phyloP scores from a whole-genome alignment of 1,140 invertebrate genomes.

The Manduca sexta region DNA sequence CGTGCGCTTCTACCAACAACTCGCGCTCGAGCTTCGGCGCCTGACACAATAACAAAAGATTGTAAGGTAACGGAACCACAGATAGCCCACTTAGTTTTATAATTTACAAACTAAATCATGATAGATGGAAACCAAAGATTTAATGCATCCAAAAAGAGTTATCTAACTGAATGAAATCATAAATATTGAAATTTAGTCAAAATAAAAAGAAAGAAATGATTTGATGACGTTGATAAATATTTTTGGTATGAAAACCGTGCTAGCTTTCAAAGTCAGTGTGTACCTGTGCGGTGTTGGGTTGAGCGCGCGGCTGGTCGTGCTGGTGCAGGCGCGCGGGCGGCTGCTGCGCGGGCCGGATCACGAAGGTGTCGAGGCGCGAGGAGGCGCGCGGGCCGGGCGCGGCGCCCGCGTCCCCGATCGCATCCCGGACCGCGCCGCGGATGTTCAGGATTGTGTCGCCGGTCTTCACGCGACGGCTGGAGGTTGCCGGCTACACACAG shows the following conservation, averaged over 20 bases:
- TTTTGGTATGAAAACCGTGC: no score
- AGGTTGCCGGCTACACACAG: neutral
- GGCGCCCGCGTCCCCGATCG: constrained; percentile 58
- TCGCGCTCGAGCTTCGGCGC: constrained; percentile 41
- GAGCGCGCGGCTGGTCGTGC: constrained; percentile 37
- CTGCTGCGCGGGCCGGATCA: constrained; percentile 43
- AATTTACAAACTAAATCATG: no score
- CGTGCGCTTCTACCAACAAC: constrained; percentile 50
- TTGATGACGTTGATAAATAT: no score
- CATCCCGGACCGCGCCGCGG: constrained; percentile 56
- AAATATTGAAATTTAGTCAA: no score
- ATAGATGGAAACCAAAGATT: no score
- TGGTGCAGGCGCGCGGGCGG: constrained; percentile 12
- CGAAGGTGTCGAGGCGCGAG: constrained; percentile 50
- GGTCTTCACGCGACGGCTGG: constrained; percentile 46
- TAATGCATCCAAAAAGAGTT: no score
- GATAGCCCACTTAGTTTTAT: no score
- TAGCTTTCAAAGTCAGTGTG: neutral
- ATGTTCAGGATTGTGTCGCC: constrained; percentile 64
- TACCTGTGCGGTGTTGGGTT: constrained; percentile 13
- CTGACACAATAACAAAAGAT: constrained; percentile 12
- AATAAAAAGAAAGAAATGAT: no score
- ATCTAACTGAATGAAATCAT: no score
- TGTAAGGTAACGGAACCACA: no score
- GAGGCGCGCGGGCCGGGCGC: constrained; percentile 54